Conservation (phyloP, 2,888 invertebrate genomes). For the Thymelicus lineola region DNA sequence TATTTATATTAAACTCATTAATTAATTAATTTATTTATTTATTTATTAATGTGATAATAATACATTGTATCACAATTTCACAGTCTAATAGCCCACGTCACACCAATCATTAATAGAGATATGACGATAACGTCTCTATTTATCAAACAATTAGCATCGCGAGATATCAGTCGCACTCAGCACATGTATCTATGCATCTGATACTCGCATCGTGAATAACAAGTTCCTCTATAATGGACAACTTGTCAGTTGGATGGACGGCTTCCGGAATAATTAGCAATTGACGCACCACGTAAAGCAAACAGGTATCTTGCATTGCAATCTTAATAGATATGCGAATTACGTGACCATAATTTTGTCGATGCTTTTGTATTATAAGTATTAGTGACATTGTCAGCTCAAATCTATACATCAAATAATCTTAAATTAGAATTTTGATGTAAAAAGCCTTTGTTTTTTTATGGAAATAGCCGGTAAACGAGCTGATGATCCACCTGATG, state of each 20-base stretch:
- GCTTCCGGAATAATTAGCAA: slow-evolving; percentile 36
- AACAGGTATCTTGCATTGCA: too few relatives aligned
- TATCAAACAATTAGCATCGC: slow-evolving; percentile 8
- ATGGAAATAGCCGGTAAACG: too few relatives aligned
- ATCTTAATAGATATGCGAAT: too few relatives aligned
- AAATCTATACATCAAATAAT: too few relatives aligned
- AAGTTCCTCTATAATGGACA: slow-evolving; percentile 30
- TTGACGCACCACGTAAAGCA: slow-evolving; percentile 1
- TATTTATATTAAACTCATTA: background rate
- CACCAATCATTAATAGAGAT: background rate
- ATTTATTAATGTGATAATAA: background rate
- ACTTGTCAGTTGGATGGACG: slow-evolving; percentile 28
- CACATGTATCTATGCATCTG: slow-evolving; percentile 11
- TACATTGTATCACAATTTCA: background rate
- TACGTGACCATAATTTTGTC: too few relatives aligned
- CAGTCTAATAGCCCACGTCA: background rate
- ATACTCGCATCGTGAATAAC: slow-evolving; percentile 26
- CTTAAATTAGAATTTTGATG: too few relatives aligned
- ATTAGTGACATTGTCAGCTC: too few relatives aligned
- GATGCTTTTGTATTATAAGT: too few relatives aligned
- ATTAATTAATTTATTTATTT: too few relatives aligned
- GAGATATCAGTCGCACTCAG: background rate
- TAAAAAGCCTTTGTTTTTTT: too few relatives aligned
- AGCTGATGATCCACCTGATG: too few relatives aligned
- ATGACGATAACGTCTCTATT: background rate